A percentile compares a stretch with the other conserved stretches of the same genome.
Evolutionary conservation across 2,797 vertebrate genomes (phyloP).

Genomic region (Dryobates pubescens): DNA sequence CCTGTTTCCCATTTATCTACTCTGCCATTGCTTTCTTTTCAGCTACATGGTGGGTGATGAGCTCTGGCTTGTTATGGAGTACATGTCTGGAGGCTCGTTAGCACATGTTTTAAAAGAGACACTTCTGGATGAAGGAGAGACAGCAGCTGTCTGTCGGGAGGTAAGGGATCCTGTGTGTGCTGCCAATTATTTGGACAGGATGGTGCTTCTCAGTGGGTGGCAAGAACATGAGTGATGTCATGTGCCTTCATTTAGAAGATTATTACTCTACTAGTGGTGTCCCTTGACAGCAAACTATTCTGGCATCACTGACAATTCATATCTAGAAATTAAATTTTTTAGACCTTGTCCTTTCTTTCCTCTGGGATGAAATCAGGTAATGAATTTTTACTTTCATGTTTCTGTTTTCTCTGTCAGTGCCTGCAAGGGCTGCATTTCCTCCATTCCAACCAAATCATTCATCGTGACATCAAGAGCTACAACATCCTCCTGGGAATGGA

Average conservation of each 20-base stretch:
- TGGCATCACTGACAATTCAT: not conserved
- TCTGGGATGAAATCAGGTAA: constrained; percentile 39
- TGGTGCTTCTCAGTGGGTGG: not conserved
- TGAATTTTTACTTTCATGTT: not conserved
- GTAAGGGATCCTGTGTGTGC: constrained; percentile 71
- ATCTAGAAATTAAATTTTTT: constrained; percentile 23
- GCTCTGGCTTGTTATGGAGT: constrained; percentile 99
- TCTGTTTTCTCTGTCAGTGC: constrained; percentile 82
- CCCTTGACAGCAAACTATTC: not conserved
- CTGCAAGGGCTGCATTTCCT: constrained; percentile 98
- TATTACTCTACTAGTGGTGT: too few relatives aligned
- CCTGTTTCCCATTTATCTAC: not conserved
- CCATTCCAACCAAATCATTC: constrained; percentile 98
- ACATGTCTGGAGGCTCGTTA: constrained; percentile 95
- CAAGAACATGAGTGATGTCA: not conserved
- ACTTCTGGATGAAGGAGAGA: constrained; percentile 99
- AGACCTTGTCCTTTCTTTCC: not conserved
- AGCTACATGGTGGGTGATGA: constrained; percentile 98
- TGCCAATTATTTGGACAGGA: not conserved
- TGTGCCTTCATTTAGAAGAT: too few relatives aligned
- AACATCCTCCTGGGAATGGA: constrained; percentile 99
- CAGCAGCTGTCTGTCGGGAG: constrained; percentile 98
- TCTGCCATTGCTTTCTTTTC: constrained; percentile 32
- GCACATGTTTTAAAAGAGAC: constrained; percentile 98
- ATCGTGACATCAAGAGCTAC: constrained; percentile 98